Base-by-base conservation (phyloP, 2,113 vertebrate genomes). In the Poecilia latipinna region DNA sequence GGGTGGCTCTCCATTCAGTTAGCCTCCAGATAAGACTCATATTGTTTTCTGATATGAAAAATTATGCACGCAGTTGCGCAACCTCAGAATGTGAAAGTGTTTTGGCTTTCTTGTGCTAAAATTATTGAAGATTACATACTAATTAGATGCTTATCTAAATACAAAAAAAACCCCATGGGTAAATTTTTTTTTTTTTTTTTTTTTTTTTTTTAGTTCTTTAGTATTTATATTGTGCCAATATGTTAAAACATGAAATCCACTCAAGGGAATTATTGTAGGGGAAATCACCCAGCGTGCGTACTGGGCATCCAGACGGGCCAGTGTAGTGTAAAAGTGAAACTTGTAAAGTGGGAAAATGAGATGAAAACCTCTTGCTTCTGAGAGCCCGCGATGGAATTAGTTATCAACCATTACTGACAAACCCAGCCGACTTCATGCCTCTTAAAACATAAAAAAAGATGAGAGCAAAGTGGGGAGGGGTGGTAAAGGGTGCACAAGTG, bases 321-420 rank as follows among this genome's bases (percentile, higher is more conserved):
- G 78, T 84, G 65, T 62, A 82, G 69, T 77, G 79, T 79, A 82
- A 90, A 85, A 90, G 86, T 86, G 76, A 88, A 91, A 90, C 86
- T 92, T 93, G 37, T 82, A 78, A 84, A 88, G 75, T 77, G 71
- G 68, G 74, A 89, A 91, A 91, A 48, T 89, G 72, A 88, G 89
- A 91, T 89, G 76, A 87, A 90, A 90, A 89, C 72, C 67, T 82
- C 82, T 83, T 71, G 69, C 31, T 87, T 90, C 70, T 83, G 82
- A 88, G 74, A 83, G 79, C 80, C 61, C 70, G 69, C 65, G 85
- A 78, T 90, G 94, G 84, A 93, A 94, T 93, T 90, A 93, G 85
- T 91, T 83, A 93, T 94, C 84, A 94, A 86, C 85, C 88, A 89
- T 92, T 93, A 89, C 88, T 87, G 87, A 90, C 85, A 88, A 90